phyloP scores from a whole-genome alignment of 2,113 vertebrate genomes.

The Pygoscelis antarcticus region DNA sequence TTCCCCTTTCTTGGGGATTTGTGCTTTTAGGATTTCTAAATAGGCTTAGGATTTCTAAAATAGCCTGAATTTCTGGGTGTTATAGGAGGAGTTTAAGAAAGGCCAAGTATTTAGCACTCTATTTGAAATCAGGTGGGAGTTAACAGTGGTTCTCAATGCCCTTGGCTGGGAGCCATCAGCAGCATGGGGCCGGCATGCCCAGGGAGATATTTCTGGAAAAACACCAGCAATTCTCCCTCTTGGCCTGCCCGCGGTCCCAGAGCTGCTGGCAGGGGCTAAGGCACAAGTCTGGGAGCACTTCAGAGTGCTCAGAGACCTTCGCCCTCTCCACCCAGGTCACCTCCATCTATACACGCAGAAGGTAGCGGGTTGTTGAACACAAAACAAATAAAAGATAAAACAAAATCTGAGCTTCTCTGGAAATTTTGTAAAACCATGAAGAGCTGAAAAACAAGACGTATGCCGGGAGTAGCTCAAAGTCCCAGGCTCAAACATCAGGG shows the following conservation, averaged over 20 bases:
- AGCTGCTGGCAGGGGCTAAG: neutral
- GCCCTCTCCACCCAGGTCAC: neutral
- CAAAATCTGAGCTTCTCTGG: neutral
- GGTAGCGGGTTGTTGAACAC: accelerated
- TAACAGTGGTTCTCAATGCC: neutral
- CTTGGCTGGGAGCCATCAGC: neutral
- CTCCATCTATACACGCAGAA: neutral
- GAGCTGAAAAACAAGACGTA: neutral
- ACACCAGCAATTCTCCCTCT: neutral
- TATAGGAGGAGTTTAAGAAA: neutral
- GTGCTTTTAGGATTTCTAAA: neutral
- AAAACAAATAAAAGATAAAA: neutral
- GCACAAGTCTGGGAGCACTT: neutral
- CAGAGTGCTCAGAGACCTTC: neutral
- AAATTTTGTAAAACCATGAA: neutral
- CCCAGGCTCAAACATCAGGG: neutral
- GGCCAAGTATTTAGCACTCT: neutral
- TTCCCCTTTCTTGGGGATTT: neutral
- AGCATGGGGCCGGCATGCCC: neutral
- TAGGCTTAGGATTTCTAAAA: neutral
- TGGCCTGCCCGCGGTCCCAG: neutral
- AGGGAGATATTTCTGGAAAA: neutral
- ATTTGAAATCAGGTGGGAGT: neutral
- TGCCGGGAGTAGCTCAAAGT: neutral
- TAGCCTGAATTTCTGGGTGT: neutral